Evolutionary conservation across 2,113 vertebrate genomes (phyloP).

Genomic region (Mustelus asterias): DNA sequence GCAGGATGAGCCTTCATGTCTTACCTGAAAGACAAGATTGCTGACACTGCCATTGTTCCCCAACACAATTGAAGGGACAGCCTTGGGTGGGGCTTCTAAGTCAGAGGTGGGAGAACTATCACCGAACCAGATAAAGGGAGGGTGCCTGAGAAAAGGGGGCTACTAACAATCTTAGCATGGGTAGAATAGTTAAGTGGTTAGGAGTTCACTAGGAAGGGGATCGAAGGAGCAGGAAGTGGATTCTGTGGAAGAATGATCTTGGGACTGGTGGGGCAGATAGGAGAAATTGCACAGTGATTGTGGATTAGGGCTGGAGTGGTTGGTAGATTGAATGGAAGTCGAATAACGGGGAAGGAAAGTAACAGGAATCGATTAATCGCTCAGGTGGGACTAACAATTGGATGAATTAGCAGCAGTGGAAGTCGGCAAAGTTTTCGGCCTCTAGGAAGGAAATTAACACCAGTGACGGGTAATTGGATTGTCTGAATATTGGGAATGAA

Average conservation of each 20-base stretch:
- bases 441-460: neutral
- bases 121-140: neutral
- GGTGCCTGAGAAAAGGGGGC: neutral
- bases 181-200: neutral
- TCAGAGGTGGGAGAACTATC: neutral
- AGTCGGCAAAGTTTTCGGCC: too few species aligned
- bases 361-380: neutral
- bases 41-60: neutral
- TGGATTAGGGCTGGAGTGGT: neutral
- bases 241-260: neutral
- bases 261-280: neutral
- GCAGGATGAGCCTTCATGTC: neutral
- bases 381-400: too few species aligned
- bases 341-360: neutral
- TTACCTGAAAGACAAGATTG: neutral
- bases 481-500: neutral
- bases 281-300: neutral
- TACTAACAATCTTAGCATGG: neutral
- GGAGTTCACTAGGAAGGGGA: neutral
- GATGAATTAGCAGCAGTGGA: too few species aligned
- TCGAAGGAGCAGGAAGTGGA: neutral
- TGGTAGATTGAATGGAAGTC: neutral
- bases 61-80: neutral
- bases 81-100: neutral
- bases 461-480: neutral